These are phyloP conservation scores for Rhopalosiphum maidis DNA, from an alignment of 1,140 invertebrate genomes.

Conservation along the genomic window DNA sequence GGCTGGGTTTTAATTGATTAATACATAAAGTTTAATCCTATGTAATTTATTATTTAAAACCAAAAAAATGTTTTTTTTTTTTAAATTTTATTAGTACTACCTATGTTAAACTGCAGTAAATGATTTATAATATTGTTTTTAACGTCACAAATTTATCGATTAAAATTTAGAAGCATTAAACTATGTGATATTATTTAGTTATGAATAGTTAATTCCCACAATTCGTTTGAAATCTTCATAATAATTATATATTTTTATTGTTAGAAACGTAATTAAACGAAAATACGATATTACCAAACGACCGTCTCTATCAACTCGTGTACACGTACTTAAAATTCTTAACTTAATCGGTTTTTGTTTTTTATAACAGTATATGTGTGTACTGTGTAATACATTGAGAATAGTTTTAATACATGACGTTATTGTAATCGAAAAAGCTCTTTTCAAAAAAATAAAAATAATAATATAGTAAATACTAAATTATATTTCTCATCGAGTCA, in stretches of 20 bases:
- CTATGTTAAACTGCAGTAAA: not conserved
- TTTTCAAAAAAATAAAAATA: not conserved
- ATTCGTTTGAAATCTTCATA: not conserved
- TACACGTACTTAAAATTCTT: not conserved
- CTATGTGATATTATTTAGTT: not conserved
- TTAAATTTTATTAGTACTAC: not conserved
- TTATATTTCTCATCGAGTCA: conserved; percentile 24
- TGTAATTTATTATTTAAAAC: not conserved
- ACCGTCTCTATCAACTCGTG: not conserved
- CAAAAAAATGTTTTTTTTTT: not conserved
- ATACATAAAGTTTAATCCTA: not conserved
- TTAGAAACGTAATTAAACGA: not conserved
- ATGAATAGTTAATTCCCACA: not conserved
- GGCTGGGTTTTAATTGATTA: not conserved
- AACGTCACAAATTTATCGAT: not conserved
- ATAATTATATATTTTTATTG: not conserved
- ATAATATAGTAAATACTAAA: not conserved
- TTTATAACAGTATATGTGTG: not conserved
- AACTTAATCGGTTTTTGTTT: not conserved
- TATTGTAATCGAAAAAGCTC: not conserved
- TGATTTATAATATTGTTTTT: not conserved
- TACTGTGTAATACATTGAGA: not conserved
- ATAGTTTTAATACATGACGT: not conserved
- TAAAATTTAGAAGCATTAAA: not conserved
- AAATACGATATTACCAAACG: not conserved